Evolutionary conservation across 2,113 vertebrate species (phyloP), one percentile per base, ranked within the genome.

Genomic region (Chaenogobius annularis): DNA sequence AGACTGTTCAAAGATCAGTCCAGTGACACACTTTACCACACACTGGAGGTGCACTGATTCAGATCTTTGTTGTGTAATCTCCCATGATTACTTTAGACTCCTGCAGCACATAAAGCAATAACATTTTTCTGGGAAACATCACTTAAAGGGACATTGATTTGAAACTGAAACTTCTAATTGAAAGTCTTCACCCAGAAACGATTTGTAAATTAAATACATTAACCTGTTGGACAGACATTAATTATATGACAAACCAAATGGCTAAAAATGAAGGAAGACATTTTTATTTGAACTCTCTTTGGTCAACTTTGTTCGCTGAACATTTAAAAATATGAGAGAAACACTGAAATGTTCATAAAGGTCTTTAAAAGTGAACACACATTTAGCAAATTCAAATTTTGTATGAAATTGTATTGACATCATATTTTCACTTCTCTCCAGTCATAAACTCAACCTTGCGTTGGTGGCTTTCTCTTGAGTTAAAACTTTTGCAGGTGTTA

Each of bases 41-140:
- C 69, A 69, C 64, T 46, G 17, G 54, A 47, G 40, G 6, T 69
- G 46, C 55, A 75, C 54, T 75, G 64, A 72, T 61, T 70, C 31
- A 63, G 61, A 58, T 12, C 22, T 22, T 26, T 7, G 12, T 26
- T 58, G 55, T 58, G 55, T 58, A 58, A 58, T 20, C 50, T 20
- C 1, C 23, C 20, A 23, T 52, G 44, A 40, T 68, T 6, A 22
- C 4, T 44, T 65, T 52, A 26, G 44, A 52, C 48, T 62, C 44
- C 13, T 79, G 58, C 43, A 44, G 58, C 6, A 22, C 66, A 37
- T 14, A 8, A 48, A 55, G 17, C 31, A 65, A 48, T 13, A 7
- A 48, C 64, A 55, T 26, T 46, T n/a, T 26, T 66, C 61, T 8
- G 44, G 6, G n/a, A 66, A 40, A 9, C 11, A n/a, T 50, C 64